These are phyloP conservation scores for Protobothrops mucrosquamatus DNA, from an alignment of 2,113 vertebrate species.

Conservation along the genomic window DNA sequence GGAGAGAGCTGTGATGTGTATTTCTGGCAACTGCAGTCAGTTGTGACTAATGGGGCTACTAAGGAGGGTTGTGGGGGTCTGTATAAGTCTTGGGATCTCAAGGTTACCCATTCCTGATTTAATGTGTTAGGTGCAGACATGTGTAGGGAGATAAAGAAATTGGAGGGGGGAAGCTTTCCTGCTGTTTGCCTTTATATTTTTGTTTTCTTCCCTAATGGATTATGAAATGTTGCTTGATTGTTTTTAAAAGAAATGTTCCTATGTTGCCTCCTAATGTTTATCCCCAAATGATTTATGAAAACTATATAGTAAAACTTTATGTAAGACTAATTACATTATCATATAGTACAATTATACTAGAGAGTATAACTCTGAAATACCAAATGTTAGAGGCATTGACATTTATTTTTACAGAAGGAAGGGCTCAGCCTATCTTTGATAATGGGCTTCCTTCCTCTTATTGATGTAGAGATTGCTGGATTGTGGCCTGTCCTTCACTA, in stretches of 20 bases:
- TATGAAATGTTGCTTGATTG: not conserved
- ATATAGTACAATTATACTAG: not conserved
- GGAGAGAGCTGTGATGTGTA: not conserved
- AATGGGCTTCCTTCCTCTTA: not conserved
- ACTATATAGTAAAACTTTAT: not conserved
- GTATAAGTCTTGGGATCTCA: not conserved
- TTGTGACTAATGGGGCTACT: not conserved
- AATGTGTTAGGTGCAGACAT: not conserved
- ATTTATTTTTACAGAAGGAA: not conserved
- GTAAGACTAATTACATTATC: not conserved
- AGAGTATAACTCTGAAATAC: not conserved
- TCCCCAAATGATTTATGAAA: not conserved
- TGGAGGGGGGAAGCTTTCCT: not conserved
- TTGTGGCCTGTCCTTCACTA: not conserved
- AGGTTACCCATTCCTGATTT: not conserved
- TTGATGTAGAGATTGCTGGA: not conserved
- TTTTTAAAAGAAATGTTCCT: not conserved
- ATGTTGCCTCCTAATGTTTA: not conserved
- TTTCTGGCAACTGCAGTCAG: not conserved
- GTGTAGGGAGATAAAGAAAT: not conserved
- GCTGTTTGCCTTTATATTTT: not conserved
- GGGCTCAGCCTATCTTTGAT: not conserved
- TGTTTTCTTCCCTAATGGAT: not conserved
- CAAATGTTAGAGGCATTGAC: not conserved
- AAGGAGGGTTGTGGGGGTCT: not conserved